phyloP scores from a whole-genome alignment of 1,140 invertebrate species.

The Drosophila sproati region DNA sequence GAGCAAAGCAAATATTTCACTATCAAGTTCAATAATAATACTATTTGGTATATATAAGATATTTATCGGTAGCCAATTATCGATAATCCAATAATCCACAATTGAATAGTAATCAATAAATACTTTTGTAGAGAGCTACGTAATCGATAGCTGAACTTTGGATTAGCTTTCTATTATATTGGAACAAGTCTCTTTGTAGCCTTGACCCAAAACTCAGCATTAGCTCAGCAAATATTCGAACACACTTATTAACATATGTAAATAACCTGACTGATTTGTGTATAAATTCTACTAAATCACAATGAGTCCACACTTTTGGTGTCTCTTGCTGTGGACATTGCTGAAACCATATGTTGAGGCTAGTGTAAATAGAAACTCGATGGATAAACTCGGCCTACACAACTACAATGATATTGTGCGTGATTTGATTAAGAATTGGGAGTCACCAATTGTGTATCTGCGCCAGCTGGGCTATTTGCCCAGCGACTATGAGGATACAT shows the following conservation, averaged over 20 bases:
- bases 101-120: no score
- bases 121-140: no score
- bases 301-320: slow-evolving; percentile 44
- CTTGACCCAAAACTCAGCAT: slow-evolving; percentile 21
- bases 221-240: neutral
- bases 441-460: slow-evolving; percentile 60
- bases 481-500: slow-evolving; percentile 56
- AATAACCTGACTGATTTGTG: neutral
- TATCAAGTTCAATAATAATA: no score
- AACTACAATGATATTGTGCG: slow-evolving; percentile 51
- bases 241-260: neutral
- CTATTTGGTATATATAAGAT: no score
- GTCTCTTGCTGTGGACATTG: slow-evolving; percentile 13
- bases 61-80: no score
- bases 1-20: no score
- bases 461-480: slow-evolving; percentile 53
- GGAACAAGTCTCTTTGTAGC: neutral
- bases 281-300: neutral
- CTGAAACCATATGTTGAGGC: neutral
- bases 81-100: no score
- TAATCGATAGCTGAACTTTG: no score
- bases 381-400: slow-evolving; percentile 5
- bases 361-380: neutral
- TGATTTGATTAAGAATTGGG: slow-evolving; percentile 64
- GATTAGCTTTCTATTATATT: no score